Evolutionary conservation across 1,140 invertebrate genomes (phyloP).

Genomic region (Panagrolaimus sp.): DNA sequence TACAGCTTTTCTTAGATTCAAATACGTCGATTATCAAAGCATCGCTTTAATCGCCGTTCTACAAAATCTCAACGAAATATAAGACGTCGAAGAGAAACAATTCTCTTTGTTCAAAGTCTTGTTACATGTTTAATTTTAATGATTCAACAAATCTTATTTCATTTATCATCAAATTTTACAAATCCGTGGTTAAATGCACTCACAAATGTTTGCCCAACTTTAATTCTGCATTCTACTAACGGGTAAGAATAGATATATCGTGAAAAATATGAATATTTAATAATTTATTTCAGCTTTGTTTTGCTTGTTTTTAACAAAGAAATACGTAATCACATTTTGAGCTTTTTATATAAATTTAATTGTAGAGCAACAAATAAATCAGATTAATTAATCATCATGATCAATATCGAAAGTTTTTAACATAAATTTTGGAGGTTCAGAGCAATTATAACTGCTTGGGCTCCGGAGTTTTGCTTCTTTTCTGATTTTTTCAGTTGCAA

Average conservation of each 20-base stretch:
- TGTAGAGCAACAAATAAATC: neutral
- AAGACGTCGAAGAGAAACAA: neutral
- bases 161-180: neutral
- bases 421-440: neutral
- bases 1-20: neutral
- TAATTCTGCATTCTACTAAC: neutral
- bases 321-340: neutral
- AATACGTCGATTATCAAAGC: neutral
- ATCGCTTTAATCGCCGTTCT: neutral
- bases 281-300: neutral
- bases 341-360: neutral
- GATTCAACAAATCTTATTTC: neutral
- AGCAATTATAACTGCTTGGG: neutral
- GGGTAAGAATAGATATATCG: neutral
- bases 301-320: constrained; percentile 1
- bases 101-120: neutral
- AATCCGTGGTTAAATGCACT: neutral
- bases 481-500: neutral
- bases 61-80: neutral
- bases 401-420: neutral
- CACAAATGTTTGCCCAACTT: neutral
- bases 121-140: neutral
- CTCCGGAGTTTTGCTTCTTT: constrained; percentile 4
- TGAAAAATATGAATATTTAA: neutral
- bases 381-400: no score